Evolutionary conservation across 2,113 vertebrate genomes (phyloP).

Genomic region (Protobothrops mucrosquamatus): DNA sequence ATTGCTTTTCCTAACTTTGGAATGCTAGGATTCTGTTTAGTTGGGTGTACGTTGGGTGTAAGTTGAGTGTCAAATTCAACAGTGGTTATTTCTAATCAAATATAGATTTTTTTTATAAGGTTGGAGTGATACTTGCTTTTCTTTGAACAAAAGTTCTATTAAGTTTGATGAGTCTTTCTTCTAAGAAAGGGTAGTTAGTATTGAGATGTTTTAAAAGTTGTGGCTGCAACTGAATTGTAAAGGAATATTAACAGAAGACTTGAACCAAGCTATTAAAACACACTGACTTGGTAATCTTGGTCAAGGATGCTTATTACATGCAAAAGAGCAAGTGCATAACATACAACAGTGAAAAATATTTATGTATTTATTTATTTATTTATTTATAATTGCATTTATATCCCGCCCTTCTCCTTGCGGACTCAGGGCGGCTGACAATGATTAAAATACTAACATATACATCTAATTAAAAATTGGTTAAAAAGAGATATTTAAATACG

Average conservation of each 20-base stretch:
- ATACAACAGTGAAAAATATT: background rate
- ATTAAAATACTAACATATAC: no score
- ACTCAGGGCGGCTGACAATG: no score
- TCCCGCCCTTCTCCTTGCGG: no score
- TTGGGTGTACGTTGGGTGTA: background rate
- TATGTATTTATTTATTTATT: no score
- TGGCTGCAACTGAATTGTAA: background rate
- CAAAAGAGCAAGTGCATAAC: conserved; percentile 44
- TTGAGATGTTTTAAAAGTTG: background rate
- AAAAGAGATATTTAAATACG: no score
- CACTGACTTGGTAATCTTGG: conserved; percentile 12
- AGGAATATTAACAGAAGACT: background rate
- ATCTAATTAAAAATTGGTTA: no score
- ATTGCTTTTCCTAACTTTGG: background rate
- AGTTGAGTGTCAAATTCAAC: background rate
- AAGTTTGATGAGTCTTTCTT: background rate
- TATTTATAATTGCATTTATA: no score
- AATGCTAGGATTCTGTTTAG: background rate
- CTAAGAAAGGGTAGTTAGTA: background rate
- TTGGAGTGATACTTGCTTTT: background rate
- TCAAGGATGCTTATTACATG: background rate
- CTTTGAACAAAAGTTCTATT: background rate
- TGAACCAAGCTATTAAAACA: conserved; percentile 28
- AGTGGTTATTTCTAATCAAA: background rate
- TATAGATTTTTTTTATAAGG: background rate